phyloP scores from a whole-genome alignment of 2,888 invertebrate genomes.

The Drosophila fulvimacula region DNA sequence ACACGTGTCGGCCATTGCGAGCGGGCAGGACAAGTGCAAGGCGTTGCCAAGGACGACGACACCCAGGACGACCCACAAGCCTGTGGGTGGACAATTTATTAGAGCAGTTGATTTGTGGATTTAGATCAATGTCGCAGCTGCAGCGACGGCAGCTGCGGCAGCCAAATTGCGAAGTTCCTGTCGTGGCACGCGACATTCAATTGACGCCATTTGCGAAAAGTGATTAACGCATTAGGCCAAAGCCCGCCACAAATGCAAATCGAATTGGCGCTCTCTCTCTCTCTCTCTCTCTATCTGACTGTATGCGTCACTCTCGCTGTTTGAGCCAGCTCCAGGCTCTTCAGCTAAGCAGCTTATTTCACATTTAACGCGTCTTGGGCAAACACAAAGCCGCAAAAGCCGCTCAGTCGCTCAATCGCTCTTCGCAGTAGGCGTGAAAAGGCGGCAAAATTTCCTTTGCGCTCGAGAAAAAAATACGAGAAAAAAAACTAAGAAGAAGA shows the following conservation, averaged over 20 bases:
- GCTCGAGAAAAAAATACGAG: conserved; percentile 8
- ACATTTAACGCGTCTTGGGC: conserved; percentile 77
- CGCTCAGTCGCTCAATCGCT: conserved; percentile 26
- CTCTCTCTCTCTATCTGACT: neutral
- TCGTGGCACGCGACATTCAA: conserved; percentile 70
- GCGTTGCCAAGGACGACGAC: conserved; percentile 63
- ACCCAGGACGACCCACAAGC: neutral
- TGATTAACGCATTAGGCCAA: conserved; percentile 73
- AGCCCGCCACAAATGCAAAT: conserved; percentile 59
- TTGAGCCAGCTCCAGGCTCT: conserved; percentile 26
- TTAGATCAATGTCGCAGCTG: conserved; percentile 46
- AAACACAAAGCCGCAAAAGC: conserved; percentile 55
- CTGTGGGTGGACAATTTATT: conserved; percentile 65
- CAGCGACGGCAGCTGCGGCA: conserved; percentile 1
- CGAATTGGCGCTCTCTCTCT: conserved; percentile 50
- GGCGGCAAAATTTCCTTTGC: conserved; percentile 61
- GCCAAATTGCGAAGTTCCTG: conserved; percentile 72
- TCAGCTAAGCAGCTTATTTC: conserved; percentile 78
- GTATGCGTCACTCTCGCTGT: neutral
- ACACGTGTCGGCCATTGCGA: conserved; percentile 78
- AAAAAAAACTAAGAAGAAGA: neutral
- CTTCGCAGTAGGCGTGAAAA: conserved; percentile 69
- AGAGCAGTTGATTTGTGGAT: conserved; percentile 69
- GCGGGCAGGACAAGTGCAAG: conserved; percentile 67
- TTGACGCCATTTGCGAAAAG: conserved; percentile 71